A percentile compares a stretch with the other conserved stretches of the same genome.
Conservation (phyloP, 1,140 invertebrate genomes). For the Papilio aristodemus region DNA sequence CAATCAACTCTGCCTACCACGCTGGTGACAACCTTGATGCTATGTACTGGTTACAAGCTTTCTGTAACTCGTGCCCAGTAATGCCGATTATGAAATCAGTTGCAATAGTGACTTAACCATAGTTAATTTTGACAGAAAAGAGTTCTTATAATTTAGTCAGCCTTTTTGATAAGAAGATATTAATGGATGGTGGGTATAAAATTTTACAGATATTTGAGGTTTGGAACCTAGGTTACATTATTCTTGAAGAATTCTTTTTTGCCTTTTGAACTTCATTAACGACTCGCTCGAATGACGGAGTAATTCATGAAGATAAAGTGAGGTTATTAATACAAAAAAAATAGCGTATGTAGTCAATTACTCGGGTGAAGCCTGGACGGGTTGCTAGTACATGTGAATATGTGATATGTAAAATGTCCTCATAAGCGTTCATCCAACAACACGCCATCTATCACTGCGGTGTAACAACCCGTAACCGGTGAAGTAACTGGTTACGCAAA, state of each 20-base stretch:
- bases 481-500: conserved; percentile 57
- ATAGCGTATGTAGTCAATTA: too few relatives aligned
- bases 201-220: too few relatives aligned
- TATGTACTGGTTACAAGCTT: conserved; percentile 16
- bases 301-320: too few relatives aligned
- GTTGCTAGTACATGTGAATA: neutral
- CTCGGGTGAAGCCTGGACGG: neutral
- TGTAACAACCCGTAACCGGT: conserved; percentile 35
- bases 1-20: conserved; percentile 31
- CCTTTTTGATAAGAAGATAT: neutral
- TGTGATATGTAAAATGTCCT: conserved; percentile 6
- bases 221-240: too few relatives aligned
- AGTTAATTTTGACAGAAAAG: neutral
- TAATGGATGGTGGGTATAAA: too few relatives aligned
- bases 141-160: neutral
- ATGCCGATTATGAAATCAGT: conserved; percentile 7
- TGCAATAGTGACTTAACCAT: conserved; percentile 11
- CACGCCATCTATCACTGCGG: conserved; percentile 34
- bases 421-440: conserved; percentile 13
- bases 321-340: too few relatives aligned
- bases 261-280: too few relatives aligned
- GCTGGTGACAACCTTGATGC: conserved; percentile 23
- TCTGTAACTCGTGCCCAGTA: conserved; percentile 10
- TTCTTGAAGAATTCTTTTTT: too few relatives aligned
- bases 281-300: too few relatives aligned